Evolutionary conservation across 2,113 vertebrate genomes (phyloP).

Genomic region (Helogale parvula): DNA sequence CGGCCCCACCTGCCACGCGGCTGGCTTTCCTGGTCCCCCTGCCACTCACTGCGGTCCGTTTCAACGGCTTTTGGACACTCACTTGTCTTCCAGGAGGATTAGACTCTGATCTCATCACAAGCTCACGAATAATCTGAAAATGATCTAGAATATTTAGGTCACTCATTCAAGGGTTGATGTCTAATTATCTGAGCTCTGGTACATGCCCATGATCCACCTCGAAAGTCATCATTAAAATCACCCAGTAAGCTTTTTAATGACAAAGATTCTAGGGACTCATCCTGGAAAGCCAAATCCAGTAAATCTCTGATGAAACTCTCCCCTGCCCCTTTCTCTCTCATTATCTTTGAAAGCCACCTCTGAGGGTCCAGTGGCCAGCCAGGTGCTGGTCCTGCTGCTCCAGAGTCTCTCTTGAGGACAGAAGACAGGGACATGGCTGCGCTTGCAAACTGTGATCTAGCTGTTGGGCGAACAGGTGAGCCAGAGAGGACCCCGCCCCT

Average conservation of each 20-base stretch:
- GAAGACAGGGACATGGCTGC: background rate
- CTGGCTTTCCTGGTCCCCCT: too few relatives aligned
- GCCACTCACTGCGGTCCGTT: too few relatives aligned
- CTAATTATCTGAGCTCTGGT: background rate
- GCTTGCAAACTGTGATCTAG: background rate
- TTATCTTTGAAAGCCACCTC: background rate
- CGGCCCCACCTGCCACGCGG: too few relatives aligned
- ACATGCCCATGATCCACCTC: background rate
- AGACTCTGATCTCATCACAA: background rate
- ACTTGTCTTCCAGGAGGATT: background rate
- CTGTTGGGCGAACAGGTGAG: too few relatives aligned
- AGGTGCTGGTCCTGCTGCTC: background rate
- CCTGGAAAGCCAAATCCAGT: background rate
- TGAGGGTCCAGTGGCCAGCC: background rate
- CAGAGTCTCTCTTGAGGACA: background rate
- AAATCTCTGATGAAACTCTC: background rate
- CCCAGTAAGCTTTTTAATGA: background rate
- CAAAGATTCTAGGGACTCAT: background rate
- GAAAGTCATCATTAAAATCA: background rate
- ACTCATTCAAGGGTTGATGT: background rate
- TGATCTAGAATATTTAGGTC: background rate
- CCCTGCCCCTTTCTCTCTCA: background rate
- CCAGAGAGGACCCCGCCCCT: fast-evolving
- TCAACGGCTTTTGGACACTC: background rate
- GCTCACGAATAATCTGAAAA: background rate